phyloP scores from a whole-genome alignment of 92 coral and sea anemone genomes.

The Zoanthus solanderi region DNA sequence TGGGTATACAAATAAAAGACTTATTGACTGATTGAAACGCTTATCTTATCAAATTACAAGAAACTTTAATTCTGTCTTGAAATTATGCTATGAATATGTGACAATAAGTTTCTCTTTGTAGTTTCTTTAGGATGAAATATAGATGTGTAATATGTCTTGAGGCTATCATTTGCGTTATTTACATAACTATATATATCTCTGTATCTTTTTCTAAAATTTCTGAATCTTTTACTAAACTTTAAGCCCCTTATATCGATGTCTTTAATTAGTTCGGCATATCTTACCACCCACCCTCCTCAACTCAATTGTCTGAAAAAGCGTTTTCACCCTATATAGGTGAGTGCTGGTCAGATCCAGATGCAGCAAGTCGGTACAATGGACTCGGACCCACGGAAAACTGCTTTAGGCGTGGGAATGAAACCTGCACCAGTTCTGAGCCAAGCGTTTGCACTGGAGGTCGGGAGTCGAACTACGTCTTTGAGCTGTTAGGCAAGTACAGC shows the following conservation, averaged over 20 bases:
- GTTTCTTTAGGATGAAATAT: too few species aligned
- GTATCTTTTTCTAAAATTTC: too few species aligned
- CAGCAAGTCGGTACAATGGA: constrained; percentile 23
- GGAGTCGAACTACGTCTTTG: constrained; percentile 35
- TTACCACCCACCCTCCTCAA: not conserved
- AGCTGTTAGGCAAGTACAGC: not conserved
- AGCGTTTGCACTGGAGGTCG: constrained; percentile 33
- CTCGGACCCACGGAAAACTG: constrained; percentile 11
- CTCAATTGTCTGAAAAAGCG: not conserved
- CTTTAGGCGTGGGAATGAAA: constrained; percentile 33
- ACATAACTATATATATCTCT: too few species aligned
- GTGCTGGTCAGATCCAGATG: constrained; percentile 42
- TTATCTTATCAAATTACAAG: too few species aligned
- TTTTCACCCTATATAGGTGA: not conserved
- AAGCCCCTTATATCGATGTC: not conserved
- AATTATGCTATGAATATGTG: too few species aligned
- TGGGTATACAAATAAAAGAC: too few species aligned
- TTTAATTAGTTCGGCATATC: not conserved
- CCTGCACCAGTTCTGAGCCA: constrained; percentile 39
- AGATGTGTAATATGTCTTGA: too few species aligned
- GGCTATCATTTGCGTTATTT: too few species aligned
- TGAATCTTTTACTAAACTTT: too few species aligned
- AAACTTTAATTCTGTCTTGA: too few species aligned
- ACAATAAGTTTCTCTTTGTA: too few species aligned
- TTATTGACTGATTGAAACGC: too few species aligned